Percentiles rank a stretch among this genome's conserved stretches.
These are phyloP conservation scores for Trachelus tabidus DNA, from an alignment of 2,888 invertebrate species.

Conservation along the genomic window DNA sequence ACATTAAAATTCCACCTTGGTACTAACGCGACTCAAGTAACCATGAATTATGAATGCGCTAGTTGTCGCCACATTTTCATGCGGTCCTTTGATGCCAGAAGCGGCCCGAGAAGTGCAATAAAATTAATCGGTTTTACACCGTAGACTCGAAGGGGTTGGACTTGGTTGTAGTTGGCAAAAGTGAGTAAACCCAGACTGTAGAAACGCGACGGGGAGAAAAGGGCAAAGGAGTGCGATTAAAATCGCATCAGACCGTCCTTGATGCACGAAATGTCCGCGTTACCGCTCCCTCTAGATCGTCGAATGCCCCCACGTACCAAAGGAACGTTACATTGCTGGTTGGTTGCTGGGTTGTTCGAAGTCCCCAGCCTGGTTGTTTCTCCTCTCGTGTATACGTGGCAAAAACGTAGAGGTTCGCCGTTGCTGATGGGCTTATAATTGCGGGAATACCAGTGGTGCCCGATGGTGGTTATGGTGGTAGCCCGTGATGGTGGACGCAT, in stretches of 20 bases:
- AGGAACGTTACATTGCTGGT: background rate
- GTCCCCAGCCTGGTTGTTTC: conserved; percentile 2
- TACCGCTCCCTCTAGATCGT: conserved; percentile 25
- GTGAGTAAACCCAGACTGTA: background rate
- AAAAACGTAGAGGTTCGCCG: conserved; percentile 46
- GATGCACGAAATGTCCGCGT: conserved; percentile 54
- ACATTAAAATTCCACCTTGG: conserved; percentile 5
- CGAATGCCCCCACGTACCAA: conserved; percentile 7
- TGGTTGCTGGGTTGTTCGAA: background rate
- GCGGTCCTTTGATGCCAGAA: background rate
- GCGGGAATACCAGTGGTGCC: conserved; percentile 33
- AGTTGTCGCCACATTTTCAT: conserved; percentile 5
- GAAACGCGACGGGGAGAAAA: conserved; percentile 18
- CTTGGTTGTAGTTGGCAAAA: conserved; percentile 20
- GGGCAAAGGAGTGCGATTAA: conserved; percentile 45
- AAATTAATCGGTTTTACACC: conserved; percentile 43
- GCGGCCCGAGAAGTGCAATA: background rate
- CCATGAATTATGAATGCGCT: conserved; percentile 4
- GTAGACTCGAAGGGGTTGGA: conserved; percentile 29
- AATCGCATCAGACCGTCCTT: conserved; percentile 51
- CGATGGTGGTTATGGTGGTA: conserved; percentile 12
- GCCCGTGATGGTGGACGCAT: conserved; percentile 9
- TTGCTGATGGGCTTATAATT: conserved; percentile 57
- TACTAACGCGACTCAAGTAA: background rate
- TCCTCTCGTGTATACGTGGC: conserved; percentile 28